Conservation (phyloP, 2,113 vertebrate genomes). For the Platysteira castanea region DNA sequence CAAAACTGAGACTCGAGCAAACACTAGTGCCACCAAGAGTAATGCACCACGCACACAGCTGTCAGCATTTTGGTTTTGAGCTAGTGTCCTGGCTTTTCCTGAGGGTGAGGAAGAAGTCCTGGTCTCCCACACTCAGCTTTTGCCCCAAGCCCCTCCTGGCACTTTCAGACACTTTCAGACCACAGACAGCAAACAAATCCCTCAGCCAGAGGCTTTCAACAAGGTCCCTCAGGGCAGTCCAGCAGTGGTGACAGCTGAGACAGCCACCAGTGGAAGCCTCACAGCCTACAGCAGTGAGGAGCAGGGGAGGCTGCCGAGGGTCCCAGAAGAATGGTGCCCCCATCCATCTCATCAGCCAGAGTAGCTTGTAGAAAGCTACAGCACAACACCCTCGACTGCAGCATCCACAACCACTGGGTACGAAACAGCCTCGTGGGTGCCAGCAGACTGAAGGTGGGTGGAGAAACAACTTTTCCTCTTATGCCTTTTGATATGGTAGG, state of each 20-base stretch:
- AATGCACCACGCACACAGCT: background rate
- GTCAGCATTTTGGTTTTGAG: background rate
- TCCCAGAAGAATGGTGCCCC: fast-evolving
- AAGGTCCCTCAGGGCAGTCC: background rate
- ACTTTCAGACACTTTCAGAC: background rate
- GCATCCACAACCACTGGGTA: background rate
- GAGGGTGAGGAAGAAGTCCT: background rate
- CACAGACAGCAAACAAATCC: background rate
- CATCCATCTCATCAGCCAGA: background rate
- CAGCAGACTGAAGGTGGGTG: background rate
- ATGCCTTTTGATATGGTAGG: background rate
- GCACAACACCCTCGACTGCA: background rate
- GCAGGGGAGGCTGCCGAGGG: fast-evolving
- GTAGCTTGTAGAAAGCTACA: background rate
- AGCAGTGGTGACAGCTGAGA: background rate
- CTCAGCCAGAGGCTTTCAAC: background rate
- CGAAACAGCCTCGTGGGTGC: fast-evolving
- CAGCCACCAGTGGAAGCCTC: background rate
- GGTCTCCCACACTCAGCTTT: background rate
- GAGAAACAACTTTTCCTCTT: background rate
- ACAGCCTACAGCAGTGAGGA: background rate
- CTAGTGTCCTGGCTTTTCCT: background rate
- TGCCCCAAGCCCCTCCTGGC: background rate
- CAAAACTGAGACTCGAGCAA: fast-evolving
- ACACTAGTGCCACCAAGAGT: background rate